These are phyloP conservation scores for Monochamus saltuarius DNA, from an alignment of 1,140 invertebrate species.

Conservation along the genomic window DNA sequence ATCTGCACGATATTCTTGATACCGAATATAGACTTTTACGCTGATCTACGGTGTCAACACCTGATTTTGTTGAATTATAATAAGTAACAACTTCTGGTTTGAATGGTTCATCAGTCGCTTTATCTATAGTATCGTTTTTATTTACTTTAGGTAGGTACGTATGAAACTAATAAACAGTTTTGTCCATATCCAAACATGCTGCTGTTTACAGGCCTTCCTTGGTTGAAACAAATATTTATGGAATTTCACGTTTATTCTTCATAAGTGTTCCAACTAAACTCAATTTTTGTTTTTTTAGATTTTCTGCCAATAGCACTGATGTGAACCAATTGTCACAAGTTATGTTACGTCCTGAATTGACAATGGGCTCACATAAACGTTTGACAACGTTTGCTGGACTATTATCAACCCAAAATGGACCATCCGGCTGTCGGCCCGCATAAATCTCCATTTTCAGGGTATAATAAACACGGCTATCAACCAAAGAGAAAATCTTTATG, in stretches of 20 bases:
- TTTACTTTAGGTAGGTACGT: conserved; percentile 19
- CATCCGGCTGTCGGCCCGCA: conserved; percentile 46
- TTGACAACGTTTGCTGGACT: conserved; percentile 22
- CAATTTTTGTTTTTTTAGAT: conserved; percentile 39
- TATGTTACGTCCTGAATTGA: conserved; percentile 46
- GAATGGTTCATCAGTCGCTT: conserved; percentile 9
- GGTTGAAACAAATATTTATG: conserved; percentile 39
- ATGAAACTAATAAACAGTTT: not conserved
- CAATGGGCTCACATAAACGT: conserved; percentile 16
- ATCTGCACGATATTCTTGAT: conserved; percentile 34
- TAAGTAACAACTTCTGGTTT: conserved; percentile 52
- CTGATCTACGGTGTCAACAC: conserved; percentile 48
- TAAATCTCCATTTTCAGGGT: conserved; percentile 44
- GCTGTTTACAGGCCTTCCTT: conserved; percentile 22
- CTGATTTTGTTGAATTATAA: conserved; percentile 52
- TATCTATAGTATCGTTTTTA: conserved; percentile 27
- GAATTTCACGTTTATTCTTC: conserved; percentile 51
- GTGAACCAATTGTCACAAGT: conserved; percentile 51
- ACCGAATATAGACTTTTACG: conserved; percentile 33
- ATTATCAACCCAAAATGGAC: conserved; percentile 42
- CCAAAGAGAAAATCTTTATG: conserved; percentile 46
- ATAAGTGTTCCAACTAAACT: conserved; percentile 48
- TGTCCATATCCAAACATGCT: conserved; percentile 4
- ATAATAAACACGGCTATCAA: conserved; percentile 38
- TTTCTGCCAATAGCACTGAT: conserved; percentile 40